Conservation (phyloP, 2,113 vertebrate species). For the Willisornis vidua region DNA sequence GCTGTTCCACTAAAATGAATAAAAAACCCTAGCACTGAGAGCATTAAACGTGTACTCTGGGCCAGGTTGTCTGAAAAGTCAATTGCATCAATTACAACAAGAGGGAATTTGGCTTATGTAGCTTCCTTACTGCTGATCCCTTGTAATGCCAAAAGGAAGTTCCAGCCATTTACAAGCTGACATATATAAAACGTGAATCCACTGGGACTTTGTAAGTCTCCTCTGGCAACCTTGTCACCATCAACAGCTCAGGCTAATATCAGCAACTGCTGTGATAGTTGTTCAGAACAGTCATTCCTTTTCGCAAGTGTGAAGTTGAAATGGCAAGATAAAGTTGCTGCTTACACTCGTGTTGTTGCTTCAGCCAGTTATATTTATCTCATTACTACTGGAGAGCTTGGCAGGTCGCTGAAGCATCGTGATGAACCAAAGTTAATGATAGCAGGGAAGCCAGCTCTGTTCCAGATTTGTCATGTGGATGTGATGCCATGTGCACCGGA, state of each 20-base stretch:
- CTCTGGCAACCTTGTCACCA: constrained; percentile 3
- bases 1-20: not conserved
- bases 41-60: not conserved
- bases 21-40: not conserved
- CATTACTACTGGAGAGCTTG: constrained; percentile 48
- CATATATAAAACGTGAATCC: not conserved
- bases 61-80: not conserved
- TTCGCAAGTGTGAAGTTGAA: constrained; percentile 19
- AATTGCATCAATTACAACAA: not conserved
- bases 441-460: constrained; percentile 17
- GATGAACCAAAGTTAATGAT: constrained; percentile 49
- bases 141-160: constrained; percentile 43
- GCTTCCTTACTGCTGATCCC: not conserved
- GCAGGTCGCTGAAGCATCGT: not conserved
- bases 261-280: not conserved
- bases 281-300: not conserved
- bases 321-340: constrained; percentile 28
- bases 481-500: not conserved
- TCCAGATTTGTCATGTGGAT: constrained; percentile 36
- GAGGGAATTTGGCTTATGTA: not conserved
- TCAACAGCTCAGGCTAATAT: not conserved
- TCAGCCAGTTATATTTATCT: constrained; percentile 40
- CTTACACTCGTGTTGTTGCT: not conserved
- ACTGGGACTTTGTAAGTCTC: not conserved
- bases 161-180: not conserved